These are phyloP conservation scores for Epinephelus cyanopodus DNA, from an alignment of 2,113 vertebrate species.

Conservation along the genomic window DNA sequence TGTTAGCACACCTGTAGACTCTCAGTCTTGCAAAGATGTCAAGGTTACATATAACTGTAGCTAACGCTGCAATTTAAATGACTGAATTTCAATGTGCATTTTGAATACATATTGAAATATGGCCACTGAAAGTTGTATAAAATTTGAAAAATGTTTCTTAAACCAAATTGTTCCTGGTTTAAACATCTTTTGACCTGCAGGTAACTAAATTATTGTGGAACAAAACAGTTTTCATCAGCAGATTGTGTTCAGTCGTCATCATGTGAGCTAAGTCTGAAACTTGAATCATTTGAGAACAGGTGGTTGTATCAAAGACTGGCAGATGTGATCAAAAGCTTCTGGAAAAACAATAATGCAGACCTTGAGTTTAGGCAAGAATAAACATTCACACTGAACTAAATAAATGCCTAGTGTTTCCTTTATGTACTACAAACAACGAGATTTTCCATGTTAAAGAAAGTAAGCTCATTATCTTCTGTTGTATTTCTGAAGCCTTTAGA, in stretches of 20 bases:
- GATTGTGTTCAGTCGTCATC: not conserved
- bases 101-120: too few species aligned
- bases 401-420: not conserved
- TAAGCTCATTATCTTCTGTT: not conserved
- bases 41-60: too few species aligned
- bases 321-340: not conserved
- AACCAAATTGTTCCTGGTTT: too few species aligned
- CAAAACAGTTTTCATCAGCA: not conserved
- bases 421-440: not conserved
- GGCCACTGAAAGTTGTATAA: too few species aligned
- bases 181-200: too few species aligned
- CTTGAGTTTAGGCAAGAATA: not conserved
- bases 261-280: not conserved
- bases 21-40: too few species aligned
- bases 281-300: not conserved
- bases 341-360: not conserved
- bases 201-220: too few species aligned
- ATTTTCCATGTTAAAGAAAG: not conserved
- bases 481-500: constrained; percentile 48
- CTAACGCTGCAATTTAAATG: too few species aligned
- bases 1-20: too few species aligned
- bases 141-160: too few species aligned
- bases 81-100: too few species aligned
- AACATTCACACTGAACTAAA: not conserved
- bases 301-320: not conserved